These are phyloP conservation scores for Poecilia latipinna DNA, from an alignment of 2,113 vertebrate genomes.

Conservation along the genomic window DNA sequence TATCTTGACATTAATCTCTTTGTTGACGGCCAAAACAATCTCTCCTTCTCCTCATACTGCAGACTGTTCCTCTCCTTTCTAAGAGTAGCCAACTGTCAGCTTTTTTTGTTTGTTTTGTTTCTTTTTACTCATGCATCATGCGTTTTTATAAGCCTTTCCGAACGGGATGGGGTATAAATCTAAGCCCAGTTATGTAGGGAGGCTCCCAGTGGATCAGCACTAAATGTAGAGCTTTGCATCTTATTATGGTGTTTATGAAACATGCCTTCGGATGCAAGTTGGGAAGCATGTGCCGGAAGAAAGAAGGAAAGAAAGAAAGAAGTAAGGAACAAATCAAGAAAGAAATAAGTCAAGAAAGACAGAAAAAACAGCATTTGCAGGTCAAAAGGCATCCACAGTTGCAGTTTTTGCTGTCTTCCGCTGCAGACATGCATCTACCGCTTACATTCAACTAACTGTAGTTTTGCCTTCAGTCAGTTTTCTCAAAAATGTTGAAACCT, in stretches of 20 bases:
- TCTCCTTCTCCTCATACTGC: constrained; percentile 9
- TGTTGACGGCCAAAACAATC: not conserved
- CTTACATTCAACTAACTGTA: constrained; percentile 6
- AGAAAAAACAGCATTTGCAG: not conserved
- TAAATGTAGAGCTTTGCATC: constrained; percentile 66
- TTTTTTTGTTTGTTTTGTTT: constrained; percentile 24
- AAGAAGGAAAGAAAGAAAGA: constrained; percentile 6
- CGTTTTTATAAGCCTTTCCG: constrained; percentile 47
- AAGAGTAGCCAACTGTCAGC: constrained; percentile 50
- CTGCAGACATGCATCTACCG: constrained; percentile 12
- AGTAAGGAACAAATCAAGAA: too few species aligned
- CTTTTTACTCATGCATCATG: constrained; percentile 31
- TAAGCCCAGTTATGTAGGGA: constrained; percentile 57
- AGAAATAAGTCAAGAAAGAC: not conserved
- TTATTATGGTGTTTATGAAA: constrained; percentile 67
- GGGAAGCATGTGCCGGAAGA: constrained; percentile 24
- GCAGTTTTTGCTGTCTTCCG: not conserved
- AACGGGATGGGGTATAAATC: constrained; percentile 59
- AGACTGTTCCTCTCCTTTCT: not conserved
- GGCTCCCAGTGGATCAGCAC: constrained; percentile 43
- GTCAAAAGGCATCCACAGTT: constrained; percentile 2
- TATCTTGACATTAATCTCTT: constrained; percentile 11
- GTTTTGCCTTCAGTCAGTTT: not conserved
- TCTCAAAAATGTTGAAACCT: not conserved
- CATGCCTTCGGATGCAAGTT: constrained; percentile 50